These are phyloP conservation scores for Drosophila hydei DNA, from an alignment of 1,140 invertebrate genomes.

Conservation along the genomic window DNA sequence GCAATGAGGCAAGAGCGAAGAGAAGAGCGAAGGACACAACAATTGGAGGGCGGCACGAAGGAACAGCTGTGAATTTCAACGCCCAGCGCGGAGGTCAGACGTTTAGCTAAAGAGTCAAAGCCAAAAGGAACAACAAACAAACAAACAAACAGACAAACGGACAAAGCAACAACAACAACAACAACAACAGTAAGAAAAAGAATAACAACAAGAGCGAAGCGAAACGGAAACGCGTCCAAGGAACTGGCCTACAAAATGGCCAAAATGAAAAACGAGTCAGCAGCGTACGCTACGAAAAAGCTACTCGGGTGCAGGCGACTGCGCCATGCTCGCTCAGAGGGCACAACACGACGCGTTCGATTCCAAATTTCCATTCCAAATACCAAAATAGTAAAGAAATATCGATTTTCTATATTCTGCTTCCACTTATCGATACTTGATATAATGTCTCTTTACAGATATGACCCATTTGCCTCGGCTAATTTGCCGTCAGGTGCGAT, in stretches of 20 bases:
- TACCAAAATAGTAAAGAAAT: no score
- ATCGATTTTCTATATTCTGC: no score
- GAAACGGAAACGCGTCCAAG: conserved; percentile 40
- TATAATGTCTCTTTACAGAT: no score
- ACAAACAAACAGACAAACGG: conserved; percentile 5
- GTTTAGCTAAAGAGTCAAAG: conserved; percentile 39
- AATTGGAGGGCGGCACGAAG: conserved; percentile 24
- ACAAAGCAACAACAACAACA: conserved; percentile 18
- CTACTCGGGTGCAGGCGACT: not conserved
- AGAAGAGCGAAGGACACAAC: not conserved
- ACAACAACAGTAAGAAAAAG: conserved; percentile 1
- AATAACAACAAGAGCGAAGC: conserved; percentile 11
- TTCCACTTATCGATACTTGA: no score
- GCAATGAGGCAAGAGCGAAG: not conserved
- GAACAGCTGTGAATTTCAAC: conserved; percentile 61
- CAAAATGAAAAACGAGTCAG: conserved; percentile 25
- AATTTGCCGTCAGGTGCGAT: no score
- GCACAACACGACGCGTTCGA: no score
- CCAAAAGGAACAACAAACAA: conserved; percentile 21
- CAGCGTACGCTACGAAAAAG: not conserved
- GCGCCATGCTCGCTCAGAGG: not conserved
- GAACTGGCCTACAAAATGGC: conserved; percentile 53
- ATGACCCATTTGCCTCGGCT: no score
- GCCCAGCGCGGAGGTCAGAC: conserved; percentile 25
- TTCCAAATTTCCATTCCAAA: no score